Evolutionary conservation across 1,140 invertebrate species (phyloP).

Genomic region (Drosophila punjabiensis): DNA sequence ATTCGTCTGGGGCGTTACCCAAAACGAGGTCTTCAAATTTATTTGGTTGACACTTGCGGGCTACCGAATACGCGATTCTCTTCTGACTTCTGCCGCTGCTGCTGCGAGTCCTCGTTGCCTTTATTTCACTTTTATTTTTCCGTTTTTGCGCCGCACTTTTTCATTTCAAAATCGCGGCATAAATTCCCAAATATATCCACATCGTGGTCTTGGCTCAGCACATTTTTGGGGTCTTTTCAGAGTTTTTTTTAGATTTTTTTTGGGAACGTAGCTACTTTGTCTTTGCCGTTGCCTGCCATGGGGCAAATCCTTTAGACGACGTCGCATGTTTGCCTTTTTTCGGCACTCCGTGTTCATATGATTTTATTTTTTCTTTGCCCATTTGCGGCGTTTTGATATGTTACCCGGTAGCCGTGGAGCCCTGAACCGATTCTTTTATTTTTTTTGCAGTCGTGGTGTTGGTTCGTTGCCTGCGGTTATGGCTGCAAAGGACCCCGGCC

Average conservation of each 20-base stretch:
- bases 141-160: slow-evolving; percentile 32
- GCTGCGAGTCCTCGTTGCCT: slow-evolving; percentile 36
- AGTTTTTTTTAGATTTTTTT: slow-evolving; percentile 8
- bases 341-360: slow-evolving; percentile 62
- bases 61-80: slow-evolving; percentile 54
- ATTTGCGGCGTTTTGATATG: slow-evolving; percentile 82
- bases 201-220: slow-evolving; percentile 34
- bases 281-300: slow-evolving; percentile 68
- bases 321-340: slow-evolving; percentile 77
- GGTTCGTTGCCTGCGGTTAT: slow-evolving; percentile 60
- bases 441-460: slow-evolving; percentile 54
- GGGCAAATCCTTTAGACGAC: slow-evolving; percentile 79
- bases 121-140: slow-evolving; percentile 62
- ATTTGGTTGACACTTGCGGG: slow-evolving; percentile 46
- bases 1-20: neutral
- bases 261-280: slow-evolving; percentile 67
- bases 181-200: slow-evolving; percentile 71
- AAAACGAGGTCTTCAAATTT: slow-evolving; percentile 33
- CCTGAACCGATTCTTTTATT: slow-evolving; percentile 29
- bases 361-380: slow-evolving; percentile 76
- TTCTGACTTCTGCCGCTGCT: slow-evolving; percentile 39
- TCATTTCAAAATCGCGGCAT: slow-evolving; percentile 64
- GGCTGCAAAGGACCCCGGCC: slow-evolving; percentile 38
- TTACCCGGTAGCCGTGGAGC: slow-evolving; percentile 72
- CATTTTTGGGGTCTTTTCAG: slow-evolving; percentile 44